Evolutionary conservation across 1,140 invertebrate genomes (phyloP).

Genomic region (Babylonia areolata): DNA sequence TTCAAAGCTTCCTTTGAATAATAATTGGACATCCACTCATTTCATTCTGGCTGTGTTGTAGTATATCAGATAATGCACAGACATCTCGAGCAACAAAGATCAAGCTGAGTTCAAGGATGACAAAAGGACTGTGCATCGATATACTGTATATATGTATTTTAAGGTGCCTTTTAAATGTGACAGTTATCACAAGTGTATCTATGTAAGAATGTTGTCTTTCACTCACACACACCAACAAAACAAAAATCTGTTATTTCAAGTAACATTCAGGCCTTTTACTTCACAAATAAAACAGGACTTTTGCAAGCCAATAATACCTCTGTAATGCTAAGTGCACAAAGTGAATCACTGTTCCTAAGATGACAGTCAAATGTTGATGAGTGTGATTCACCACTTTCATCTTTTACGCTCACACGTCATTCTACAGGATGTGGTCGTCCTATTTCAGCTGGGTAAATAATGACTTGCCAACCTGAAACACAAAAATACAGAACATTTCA

Average conservation of each 20-base stretch:
- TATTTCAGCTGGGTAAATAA: conserved; percentile 7
- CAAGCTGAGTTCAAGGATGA: too few relatives aligned
- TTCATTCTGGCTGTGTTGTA: conserved; percentile 91
- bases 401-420: neutral
- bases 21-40: conserved; percentile 99
- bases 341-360: neutral
- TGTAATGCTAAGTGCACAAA: neutral
- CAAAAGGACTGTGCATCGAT: too few relatives aligned
- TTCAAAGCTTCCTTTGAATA: conserved; percentile 97
- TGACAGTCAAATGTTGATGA: neutral
- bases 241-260: too few relatives aligned
- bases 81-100: too few relatives aligned
- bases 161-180: too few relatives aligned
- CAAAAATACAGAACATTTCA: neutral
- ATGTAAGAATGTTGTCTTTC: too few relatives aligned
- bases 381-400: neutral
- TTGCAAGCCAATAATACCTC: neutral
- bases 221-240: too few relatives aligned
- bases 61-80: conserved; percentile 84
- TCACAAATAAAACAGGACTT: neutral
- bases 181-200: too few relatives aligned
- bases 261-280: neutral
- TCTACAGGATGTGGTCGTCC: neutral
- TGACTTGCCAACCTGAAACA: conserved; percentile 7
- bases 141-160: too few relatives aligned